Percentiles rank a stretch among this genome's conserved stretches.
These are phyloP conservation scores for Sebastes aleutianus DNA, from an alignment of 2,797 vertebrate genomes.

Conservation along the genomic window DNA sequence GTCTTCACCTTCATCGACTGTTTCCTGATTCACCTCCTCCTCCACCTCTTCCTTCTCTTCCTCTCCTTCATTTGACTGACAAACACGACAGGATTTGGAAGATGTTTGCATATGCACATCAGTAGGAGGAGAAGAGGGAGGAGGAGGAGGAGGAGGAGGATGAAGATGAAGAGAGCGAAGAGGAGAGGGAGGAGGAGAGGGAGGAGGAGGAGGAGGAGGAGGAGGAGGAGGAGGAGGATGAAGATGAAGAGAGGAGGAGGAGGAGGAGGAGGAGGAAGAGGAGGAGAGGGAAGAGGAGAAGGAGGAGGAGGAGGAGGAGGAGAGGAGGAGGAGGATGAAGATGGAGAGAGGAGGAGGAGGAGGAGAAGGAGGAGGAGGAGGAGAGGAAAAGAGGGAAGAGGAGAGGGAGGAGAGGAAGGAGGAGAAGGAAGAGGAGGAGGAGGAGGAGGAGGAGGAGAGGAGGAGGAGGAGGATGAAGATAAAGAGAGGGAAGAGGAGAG, in stretches of 20 bases:
- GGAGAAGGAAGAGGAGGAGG: too few species aligned
- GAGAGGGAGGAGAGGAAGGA: too few species aligned
- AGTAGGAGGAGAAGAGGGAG: neutral
- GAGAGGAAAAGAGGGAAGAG: fast-evolving
- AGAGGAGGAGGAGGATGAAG: fast-evolving
- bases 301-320: fast-evolving
- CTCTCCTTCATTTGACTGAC: constrained; percentile 36
- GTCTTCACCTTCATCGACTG: neutral
- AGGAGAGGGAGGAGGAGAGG: too few species aligned
- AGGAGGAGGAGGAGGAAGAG: fast-evolving
- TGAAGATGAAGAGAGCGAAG: too few species aligned
- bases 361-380: fast-evolving
- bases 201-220: too few species aligned
- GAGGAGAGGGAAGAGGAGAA: fast-evolving
- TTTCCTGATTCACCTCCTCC: neutral
- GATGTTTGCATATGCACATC: constrained; percentile 25
- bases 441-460: too few species aligned
- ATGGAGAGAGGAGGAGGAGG: fast-evolving
- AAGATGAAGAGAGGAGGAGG: fast-evolving
- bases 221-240: too few species aligned
- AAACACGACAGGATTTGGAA: constrained; percentile 20
- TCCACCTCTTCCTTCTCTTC: neutral
- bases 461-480: too few species aligned
- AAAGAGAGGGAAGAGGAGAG: fast-evolving
- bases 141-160: neutral